Evolutionary conservation across 2,113 vertebrate species (phyloP).

Genomic region (Cheirogaleus medius): DNA sequence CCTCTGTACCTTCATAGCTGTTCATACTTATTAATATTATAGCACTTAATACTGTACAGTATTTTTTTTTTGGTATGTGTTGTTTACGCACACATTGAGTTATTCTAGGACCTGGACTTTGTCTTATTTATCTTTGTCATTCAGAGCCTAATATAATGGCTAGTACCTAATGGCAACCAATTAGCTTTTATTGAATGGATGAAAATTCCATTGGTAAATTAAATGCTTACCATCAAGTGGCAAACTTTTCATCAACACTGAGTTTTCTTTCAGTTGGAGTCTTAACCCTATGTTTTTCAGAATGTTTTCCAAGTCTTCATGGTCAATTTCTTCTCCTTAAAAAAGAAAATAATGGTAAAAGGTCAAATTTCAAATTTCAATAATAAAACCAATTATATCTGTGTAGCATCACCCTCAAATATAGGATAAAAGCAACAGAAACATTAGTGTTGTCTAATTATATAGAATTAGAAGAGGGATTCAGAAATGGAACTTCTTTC

Average conservation of each 20-base stretch:
- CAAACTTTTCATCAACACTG: conserved; percentile 38
- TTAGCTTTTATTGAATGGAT: not conserved
- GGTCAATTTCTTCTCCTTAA: conserved; percentile 54
- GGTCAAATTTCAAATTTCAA: not conserved
- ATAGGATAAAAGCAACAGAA: not conserved
- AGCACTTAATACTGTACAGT: not conserved
- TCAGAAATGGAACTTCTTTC: not conserved
- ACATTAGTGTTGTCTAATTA: not conserved
- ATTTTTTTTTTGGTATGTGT: not conserved
- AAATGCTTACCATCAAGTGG: conserved; percentile 52
- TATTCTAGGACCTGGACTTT: not conserved
- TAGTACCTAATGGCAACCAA: not conserved
- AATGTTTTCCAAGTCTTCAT: not conserved
- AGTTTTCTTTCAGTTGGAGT: not conserved
- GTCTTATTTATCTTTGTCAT: not conserved
- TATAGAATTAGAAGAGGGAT: not conserved
- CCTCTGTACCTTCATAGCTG: not conserved
- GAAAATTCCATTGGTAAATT: not conserved
- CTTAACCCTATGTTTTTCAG: conserved; percentile 52
- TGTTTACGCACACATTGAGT: not conserved
- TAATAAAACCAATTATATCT: not conserved
- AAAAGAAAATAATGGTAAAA: conserved; percentile 8
- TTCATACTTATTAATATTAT: not conserved
- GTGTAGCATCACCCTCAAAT: not conserved
- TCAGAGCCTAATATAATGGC: not conserved